phyloP scores from a whole-genome alignment of 2,113 vertebrate species.

The Sinosuthora webbiana region DNA sequence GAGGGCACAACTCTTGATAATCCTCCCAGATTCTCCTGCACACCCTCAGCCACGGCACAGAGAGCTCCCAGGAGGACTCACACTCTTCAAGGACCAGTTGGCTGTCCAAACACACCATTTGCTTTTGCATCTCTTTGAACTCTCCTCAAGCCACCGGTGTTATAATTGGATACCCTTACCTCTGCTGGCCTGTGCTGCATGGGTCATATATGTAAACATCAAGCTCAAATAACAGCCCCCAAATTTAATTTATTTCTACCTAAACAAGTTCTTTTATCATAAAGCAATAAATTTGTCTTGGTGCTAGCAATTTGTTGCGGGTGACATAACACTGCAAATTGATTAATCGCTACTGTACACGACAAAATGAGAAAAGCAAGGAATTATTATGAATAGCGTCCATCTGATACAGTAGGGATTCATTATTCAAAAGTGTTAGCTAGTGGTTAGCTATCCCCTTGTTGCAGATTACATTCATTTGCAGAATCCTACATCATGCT shows the following conservation, averaged over 20 bases:
- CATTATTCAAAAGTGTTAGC: constrained; percentile 86
- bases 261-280: constrained; percentile 91
- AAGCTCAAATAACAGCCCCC: constrained; percentile 77
- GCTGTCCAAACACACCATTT: background rate
- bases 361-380: constrained; percentile 89
- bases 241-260: constrained; percentile 88
- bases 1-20: background rate
- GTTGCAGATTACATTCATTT: constrained; percentile 86
- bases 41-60: background rate
- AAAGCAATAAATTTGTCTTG: constrained; percentile 90
- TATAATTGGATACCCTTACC: constrained; percentile 65
- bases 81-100: constrained; percentile 14
- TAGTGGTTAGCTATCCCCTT: constrained; percentile 82
- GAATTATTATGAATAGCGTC: constrained; percentile 91
- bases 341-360: constrained; percentile 86
- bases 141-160: background rate
- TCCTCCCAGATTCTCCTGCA: background rate
- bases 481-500: constrained; percentile 82
- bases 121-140: constrained; percentile 29
- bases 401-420: constrained; percentile 84
- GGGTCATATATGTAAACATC: constrained; percentile 77
- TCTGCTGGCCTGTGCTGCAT: constrained; percentile 22
- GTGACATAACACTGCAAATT: constrained; percentile 88
- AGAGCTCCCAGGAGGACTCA: background rate
- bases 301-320: constrained; percentile 87